Conservation (phyloP, 1,140 invertebrate genomes). For the Dufourea novaeangliae region DNA sequence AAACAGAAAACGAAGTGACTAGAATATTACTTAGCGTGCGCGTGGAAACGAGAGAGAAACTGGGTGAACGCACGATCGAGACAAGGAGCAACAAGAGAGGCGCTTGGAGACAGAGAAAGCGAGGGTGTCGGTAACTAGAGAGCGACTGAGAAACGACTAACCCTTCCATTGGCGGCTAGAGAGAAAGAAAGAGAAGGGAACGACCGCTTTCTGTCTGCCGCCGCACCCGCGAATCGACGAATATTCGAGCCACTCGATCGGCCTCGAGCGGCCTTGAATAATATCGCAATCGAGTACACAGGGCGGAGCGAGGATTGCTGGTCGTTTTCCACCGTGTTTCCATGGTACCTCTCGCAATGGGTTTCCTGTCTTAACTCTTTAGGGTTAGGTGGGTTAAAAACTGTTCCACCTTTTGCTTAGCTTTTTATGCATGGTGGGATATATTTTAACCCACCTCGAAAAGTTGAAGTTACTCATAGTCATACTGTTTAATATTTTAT, state of each 20-base stretch:
- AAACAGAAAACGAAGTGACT: background rate
- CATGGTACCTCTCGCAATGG: background rate
- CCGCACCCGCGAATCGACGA: constrained; percentile 52
- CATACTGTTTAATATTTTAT: too few relatives aligned
- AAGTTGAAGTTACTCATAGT: too few relatives aligned
- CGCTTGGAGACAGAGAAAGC: constrained; percentile 21
- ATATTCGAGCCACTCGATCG: constrained; percentile 67
- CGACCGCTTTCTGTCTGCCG: constrained; percentile 26
- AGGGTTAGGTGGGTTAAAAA: too few relatives aligned
- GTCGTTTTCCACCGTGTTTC: constrained; percentile 38
- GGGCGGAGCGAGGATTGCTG: constrained; percentile 46
- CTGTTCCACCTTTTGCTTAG: too few relatives aligned
- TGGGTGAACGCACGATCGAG: constrained; percentile 4
- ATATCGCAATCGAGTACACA: constrained; percentile 11
- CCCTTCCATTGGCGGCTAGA: background rate
- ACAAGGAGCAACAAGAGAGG: background rate
- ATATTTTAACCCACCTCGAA: too few relatives aligned
- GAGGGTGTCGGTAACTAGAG: background rate
- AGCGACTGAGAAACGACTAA: constrained; percentile 21
- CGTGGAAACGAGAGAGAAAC: background rate
- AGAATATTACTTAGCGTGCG: background rate
- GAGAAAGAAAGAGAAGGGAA: background rate
- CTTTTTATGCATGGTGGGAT: too few relatives aligned
- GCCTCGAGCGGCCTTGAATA: constrained; percentile 67
- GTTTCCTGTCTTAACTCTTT: background rate